Conservation (phyloP, 1,140 invertebrate genomes). For the Drosophila eugracilis region DNA sequence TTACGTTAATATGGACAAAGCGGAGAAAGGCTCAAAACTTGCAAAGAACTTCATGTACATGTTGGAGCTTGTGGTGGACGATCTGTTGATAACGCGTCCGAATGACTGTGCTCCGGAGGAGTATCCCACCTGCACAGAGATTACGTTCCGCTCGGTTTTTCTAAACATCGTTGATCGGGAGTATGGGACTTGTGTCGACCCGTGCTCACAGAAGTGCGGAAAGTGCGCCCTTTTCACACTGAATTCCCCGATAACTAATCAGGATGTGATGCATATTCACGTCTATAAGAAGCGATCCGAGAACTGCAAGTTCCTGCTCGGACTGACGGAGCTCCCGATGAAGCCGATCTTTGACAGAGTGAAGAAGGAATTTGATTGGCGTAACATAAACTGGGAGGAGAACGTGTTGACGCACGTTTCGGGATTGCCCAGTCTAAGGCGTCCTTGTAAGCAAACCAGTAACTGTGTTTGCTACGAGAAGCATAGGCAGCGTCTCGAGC, state of each 20-base stretch:
- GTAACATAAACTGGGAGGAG: constrained; percentile 65
- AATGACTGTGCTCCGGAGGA: constrained; percentile 80
- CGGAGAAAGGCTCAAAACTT: neutral
- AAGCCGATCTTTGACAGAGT: constrained; percentile 76
- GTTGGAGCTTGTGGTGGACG: constrained; percentile 79
- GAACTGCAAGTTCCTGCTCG: constrained; percentile 75
- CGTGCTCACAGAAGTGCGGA: constrained; percentile 57
- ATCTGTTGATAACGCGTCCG: constrained; percentile 67
- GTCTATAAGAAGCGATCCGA: constrained; percentile 72
- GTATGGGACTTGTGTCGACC: constrained; percentile 62
- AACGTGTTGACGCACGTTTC: constrained; percentile 29
- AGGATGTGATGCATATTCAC: constrained; percentile 64
- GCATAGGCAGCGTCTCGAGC: constrained; percentile 42
- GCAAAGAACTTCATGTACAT: constrained; percentile 64
- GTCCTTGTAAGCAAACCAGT: constrained; percentile 37
- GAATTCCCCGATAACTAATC: constrained; percentile 66
- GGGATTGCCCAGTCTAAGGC: constrained; percentile 48
- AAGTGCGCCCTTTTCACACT: constrained; percentile 73
- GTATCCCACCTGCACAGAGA: constrained; percentile 75
- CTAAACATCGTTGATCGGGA: constrained; percentile 67
- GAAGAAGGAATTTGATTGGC: constrained; percentile 56
- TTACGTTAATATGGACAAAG: constrained; percentile 1
- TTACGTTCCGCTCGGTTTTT: constrained; percentile 73
- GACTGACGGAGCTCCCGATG: constrained; percentile 60
- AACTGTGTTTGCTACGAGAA: constrained; percentile 62